Evolutionary conservation across 2,797 vertebrate species (phyloP), one percentile per base, ranked within the genome.

Genomic region (Loris lydekkerianus): DNA sequence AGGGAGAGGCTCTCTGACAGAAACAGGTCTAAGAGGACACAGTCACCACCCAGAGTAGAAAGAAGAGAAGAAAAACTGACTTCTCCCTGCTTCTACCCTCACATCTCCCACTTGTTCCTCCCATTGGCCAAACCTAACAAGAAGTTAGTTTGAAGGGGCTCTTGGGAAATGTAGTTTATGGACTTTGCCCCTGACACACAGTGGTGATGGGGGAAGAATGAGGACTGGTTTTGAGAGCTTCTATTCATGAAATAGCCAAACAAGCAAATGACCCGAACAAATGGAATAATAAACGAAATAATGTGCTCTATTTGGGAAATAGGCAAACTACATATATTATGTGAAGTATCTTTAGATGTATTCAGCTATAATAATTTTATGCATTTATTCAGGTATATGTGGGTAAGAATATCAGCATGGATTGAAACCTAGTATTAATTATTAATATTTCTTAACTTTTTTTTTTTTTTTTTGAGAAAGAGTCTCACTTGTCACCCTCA

Each of bases 101-200:
- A 40, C 27, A 4, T 70, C 80, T 94, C n/a, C n/a, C 43, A 76
- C 29, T 80, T 15, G 70, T 63, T 27, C 43, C 67, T 92, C 23
- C 61, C 77, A 85, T 61, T 95, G 85, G 65, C 49, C 58, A 90
- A 84, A 87, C 10, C 43, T 65, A 89, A 87, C 29, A 81, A 61
- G 43, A 89, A 90, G 37, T 83, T 49, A 60, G 8, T 73, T 80
- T 92, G 82, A 85, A 96, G 95, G 43, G 86, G 37, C 85, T 75
- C 21, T 81, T 94, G 93, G 84, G 85, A 96, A 94, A 82, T 90
- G 83, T 82, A 90, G 92, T 92, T 95, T 80, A 65, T 31, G 76
- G 37, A 73, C 13, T 80, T 34, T 63, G 73, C 2, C 17, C 13
- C 10, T 25, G n/a, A 61, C n/a, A 23, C 40, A 20, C 0, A 49